Percentiles rank a stretch among this genome's conserved stretches.
Evolutionary conservation across 1,140 invertebrate genomes (phyloP).

Genomic region (Nixonia krombeini): DNA sequence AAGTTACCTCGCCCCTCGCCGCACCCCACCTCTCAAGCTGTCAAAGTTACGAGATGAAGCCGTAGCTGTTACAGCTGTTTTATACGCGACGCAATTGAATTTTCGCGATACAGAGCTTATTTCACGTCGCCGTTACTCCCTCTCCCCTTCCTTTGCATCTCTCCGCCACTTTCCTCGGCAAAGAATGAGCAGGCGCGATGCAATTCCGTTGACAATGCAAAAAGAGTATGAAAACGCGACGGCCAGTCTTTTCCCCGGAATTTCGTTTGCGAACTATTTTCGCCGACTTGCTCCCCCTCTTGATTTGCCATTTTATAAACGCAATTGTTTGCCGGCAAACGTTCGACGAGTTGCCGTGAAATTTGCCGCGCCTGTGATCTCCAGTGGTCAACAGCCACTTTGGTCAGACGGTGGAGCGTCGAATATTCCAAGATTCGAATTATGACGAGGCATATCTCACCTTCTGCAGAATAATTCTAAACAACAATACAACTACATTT

Average conservation of each 20-base stretch:
- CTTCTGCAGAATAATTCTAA: no score
- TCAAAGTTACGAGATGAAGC: constrained; percentile 41
- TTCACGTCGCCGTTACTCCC: constrained; percentile 8
- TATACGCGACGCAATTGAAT: constrained; percentile 35
- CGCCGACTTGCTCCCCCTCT: neutral
- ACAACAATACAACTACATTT: no score
- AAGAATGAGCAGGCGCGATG: constrained; percentile 17
- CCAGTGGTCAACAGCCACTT: no score
- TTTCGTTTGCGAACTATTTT: neutral
- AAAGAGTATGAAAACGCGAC: constrained; percentile 13
- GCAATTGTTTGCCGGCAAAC: no score
- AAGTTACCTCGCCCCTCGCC: constrained; percentile 30
- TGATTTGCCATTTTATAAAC: no score
- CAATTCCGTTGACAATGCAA: constrained; percentile 17
- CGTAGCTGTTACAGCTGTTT: constrained; percentile 27
- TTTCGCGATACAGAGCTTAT: constrained; percentile 36
- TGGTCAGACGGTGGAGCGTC: no score
- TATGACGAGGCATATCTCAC: no score
- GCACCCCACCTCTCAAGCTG: constrained; percentile 35
- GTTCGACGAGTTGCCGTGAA: no score
- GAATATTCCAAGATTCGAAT: no score
- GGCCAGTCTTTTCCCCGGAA: neutral
- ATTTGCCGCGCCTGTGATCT: no score
- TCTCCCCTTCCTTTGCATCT: constrained; percentile 8
- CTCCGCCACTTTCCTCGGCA: constrained; percentile 10